A percentile compares a stretch with the other conserved stretches of the same genome.
Evolutionary conservation across 2,113 vertebrate genomes (phyloP).

Genomic region (Myanophis thanlyinensis): DNA sequence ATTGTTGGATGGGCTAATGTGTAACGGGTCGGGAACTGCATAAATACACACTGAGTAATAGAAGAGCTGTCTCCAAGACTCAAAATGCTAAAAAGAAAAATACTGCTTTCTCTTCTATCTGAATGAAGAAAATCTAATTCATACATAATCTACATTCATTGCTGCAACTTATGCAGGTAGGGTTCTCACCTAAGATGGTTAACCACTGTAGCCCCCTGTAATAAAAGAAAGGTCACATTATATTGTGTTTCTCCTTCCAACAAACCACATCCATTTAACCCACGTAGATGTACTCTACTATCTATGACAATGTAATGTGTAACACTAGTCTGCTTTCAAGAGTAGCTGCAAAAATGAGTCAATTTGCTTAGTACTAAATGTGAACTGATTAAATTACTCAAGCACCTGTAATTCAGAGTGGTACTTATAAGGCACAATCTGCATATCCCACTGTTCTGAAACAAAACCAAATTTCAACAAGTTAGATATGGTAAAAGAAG

Average conservation of each 20-base stretch:
- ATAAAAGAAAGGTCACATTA: neutral
- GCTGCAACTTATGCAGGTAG: neutral
- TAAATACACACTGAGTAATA: neutral
- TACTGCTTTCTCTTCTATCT: neutral
- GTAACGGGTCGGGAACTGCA: neutral
- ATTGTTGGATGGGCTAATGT: constrained; percentile 12
- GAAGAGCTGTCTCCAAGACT: neutral
- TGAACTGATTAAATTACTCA: neutral
- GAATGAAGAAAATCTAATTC: neutral
- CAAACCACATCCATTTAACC: neutral
- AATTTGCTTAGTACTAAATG: neutral
- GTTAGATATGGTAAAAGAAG: neutral
- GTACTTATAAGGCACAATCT: neutral
- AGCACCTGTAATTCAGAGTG: neutral
- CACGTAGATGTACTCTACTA: neutral
- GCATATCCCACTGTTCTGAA: neutral
- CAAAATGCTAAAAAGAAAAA: neutral
- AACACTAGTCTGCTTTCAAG: neutral
- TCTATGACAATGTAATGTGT: neutral
- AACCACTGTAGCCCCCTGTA: no score
- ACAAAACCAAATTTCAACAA: neutral
- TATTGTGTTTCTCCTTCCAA: neutral
- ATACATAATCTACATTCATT: neutral
- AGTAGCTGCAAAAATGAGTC: neutral
- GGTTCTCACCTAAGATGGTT: neutral